Base-by-base conservation (phyloP, 2,113 vertebrate species). In the Chroicocephalus ridibundus region DNA sequence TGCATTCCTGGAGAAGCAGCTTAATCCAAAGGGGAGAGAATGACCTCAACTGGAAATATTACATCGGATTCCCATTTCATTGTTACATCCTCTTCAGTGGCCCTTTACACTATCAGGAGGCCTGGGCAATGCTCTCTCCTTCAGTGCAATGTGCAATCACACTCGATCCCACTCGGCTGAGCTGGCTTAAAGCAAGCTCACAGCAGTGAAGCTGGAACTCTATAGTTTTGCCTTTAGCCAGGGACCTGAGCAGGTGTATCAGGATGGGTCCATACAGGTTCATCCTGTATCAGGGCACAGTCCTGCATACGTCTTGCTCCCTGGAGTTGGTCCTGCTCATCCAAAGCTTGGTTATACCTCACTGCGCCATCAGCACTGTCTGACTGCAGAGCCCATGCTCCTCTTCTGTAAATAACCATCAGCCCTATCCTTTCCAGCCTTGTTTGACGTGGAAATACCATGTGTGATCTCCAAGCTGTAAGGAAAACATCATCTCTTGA, bases 401-500 rank as follows among this genome's bases (percentile, higher is more conserved):
- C 31, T 90, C 36, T 62, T n/a, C 51, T 5, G 6, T 40, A 85
- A 84, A 74, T 72, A 81, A 75, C n/a, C 31, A 36, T 54, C 68
- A 88, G 38, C 66, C 32, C 38, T 29, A 38, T 68, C 44, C 42
- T 75, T 90, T 77, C 51, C 68, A 79, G 38, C 38, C 64, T 77
- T 55, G 46, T 95, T 96, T 96, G 94, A 94, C 61, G 2, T 75
- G 68, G 61, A 85, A 95, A 21, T 91, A 64, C 44, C 96, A 60
- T 75, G 57, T 64, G 84, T 93, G 62, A 84, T 88, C 87, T 95
- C 65, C 90, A 94, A 49, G 29, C 61, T 91, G 40, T 90, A 89
- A 91, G 80, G 76, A 68, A 51, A 93, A 57, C 60, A 38, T 51
- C 32, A 49, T 78, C 64, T 94, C 93, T 82, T 94, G 91, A 97